A percentile compares a stretch with the other conserved stretches of the same genome.
phyloP scores from a whole-genome alignment of 2,113 vertebrate genomes.

The Rhinolophus sinicus region DNA sequence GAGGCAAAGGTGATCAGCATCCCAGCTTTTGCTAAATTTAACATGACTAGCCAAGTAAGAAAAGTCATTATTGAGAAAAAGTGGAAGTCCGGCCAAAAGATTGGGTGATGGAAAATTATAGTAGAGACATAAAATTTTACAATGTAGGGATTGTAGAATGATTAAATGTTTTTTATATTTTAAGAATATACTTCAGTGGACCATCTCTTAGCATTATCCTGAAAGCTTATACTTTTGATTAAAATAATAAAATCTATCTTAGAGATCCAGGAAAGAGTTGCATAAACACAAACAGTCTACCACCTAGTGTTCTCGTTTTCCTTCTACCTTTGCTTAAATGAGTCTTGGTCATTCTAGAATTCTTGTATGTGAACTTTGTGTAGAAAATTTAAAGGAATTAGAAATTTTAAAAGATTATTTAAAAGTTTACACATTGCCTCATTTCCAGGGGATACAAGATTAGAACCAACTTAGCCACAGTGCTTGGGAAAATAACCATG shows the following conservation, averaged over 20 bases:
- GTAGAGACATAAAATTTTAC: slow-evolving; percentile 71
- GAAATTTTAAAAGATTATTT: slow-evolving; percentile 48
- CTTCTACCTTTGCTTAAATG: slow-evolving; percentile 56
- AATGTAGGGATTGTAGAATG: slow-evolving; percentile 49
- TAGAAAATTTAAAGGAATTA: slow-evolving; percentile 56
- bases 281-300: slow-evolving; percentile 53
- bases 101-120: slow-evolving; percentile 75
- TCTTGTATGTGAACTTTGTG: slow-evolving; percentile 26
- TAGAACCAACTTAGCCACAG: background rate
- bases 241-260: slow-evolving; percentile 62
- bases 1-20: slow-evolving; percentile 67
- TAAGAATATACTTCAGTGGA: slow-evolving; percentile 43
- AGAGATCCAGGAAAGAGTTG: slow-evolving; percentile 57
- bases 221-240: slow-evolving; percentile 53
- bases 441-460: slow-evolving; percentile 15
- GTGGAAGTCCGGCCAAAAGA: slow-evolving; percentile 68
- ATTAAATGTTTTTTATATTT: slow-evolving; percentile 66
- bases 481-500: background rate
- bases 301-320: slow-evolving; percentile 54
- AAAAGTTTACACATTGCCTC: slow-evolving; percentile 49
- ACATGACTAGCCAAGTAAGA: slow-evolving; percentile 75
- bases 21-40: slow-evolving; percentile 77
- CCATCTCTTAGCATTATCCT: slow-evolving; percentile 34
- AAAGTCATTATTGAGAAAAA: slow-evolving; percentile 81
- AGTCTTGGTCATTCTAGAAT: slow-evolving; percentile 14